Percentiles rank a stretch among this genome's conserved stretches.
These are phyloP conservation scores for Panopea generosa DNA, from an alignment of 2,888 invertebrate genomes.

Conservation along the genomic window DNA sequence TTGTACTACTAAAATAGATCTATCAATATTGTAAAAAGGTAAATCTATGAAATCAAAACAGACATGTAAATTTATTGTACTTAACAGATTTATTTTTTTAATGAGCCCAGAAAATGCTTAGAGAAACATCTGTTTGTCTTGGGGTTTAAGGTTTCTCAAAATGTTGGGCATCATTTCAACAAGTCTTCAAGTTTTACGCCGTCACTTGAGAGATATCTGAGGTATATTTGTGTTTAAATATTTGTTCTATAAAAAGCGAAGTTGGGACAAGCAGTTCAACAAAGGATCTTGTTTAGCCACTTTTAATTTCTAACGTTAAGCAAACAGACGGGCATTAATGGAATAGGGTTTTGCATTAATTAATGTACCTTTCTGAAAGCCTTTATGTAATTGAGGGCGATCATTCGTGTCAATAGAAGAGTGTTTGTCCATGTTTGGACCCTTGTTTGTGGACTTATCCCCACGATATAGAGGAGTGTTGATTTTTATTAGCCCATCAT, in stretches of 20 bases:
- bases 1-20: not conserved
- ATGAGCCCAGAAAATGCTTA: slow-evolving; percentile 34
- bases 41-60: slow-evolving; percentile 19
- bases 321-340: slow-evolving; percentile 52
- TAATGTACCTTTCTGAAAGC: slow-evolving; percentile 25
- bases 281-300: slow-evolving; percentile 53
- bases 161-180: too few relatives aligned
- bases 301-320: slow-evolving; percentile 46
- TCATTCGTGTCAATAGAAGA: slow-evolving; percentile 36
- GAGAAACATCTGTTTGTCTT: slow-evolving; percentile 43
- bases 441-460: slow-evolving; percentile 55
- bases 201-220: too few relatives aligned
- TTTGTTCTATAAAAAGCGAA: slow-evolving; percentile 49
- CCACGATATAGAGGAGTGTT: slow-evolving; percentile 49
- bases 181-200: too few relatives aligned
- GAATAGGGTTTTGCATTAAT: slow-evolving; percentile 58
- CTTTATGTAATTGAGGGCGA: slow-evolving; percentile 47
- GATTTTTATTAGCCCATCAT: slow-evolving; percentile 55
- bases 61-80: slow-evolving; percentile 24
- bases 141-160: slow-evolving; percentile 31
- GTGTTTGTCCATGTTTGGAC: slow-evolving; percentile 53
- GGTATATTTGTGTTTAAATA: slow-evolving; percentile 44
- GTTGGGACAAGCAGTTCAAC: slow-evolving; percentile 34
- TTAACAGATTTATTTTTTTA: slow-evolving; percentile 22
- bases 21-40: slow-evolving; percentile 11